phyloP scores from a whole-genome alignment of 2,797 vertebrate genomes.

The Antennarius maculatus region DNA sequence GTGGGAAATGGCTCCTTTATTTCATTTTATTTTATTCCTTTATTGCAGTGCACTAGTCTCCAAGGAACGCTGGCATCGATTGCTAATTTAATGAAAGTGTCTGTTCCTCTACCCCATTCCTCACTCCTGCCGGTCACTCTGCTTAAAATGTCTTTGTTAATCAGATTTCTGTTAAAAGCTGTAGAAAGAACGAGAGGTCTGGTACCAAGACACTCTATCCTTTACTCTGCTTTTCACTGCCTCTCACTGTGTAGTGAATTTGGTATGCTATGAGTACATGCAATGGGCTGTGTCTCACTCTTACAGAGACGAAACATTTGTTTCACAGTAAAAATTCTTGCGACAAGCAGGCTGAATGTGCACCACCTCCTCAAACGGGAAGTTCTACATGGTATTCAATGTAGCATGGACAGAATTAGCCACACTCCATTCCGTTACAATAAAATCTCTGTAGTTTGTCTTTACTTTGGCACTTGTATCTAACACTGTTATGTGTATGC shows the following conservation, averaged over 20 bases:
- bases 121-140: constrained; percentile 77
- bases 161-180: constrained; percentile 82
- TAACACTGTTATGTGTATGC: no score
- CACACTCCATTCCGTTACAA: no score
- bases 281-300: neutral
- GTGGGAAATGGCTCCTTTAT: constrained; percentile 71
- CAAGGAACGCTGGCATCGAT: constrained; percentile 78
- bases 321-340: neutral
- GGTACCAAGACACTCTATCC: constrained; percentile 69
- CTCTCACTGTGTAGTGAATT: constrained; percentile 24
- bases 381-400: no score
- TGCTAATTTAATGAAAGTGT: constrained; percentile 83
- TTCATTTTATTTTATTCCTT: constrained; percentile 73
- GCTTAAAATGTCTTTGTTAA: constrained; percentile 82
- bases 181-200: constrained; percentile 74
- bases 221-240: constrained; percentile 37
- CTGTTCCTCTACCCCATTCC: constrained; percentile 72
- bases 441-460: no score
- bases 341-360: no score
- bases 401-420: no score
- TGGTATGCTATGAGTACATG: neutral
- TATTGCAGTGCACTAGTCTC: constrained; percentile 67
- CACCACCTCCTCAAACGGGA: no score
- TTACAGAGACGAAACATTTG: neutral
- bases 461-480: no score